These are phyloP conservation scores for Cottus gobio DNA, from an alignment of 2,113 vertebrate species.

Conservation along the genomic window DNA sequence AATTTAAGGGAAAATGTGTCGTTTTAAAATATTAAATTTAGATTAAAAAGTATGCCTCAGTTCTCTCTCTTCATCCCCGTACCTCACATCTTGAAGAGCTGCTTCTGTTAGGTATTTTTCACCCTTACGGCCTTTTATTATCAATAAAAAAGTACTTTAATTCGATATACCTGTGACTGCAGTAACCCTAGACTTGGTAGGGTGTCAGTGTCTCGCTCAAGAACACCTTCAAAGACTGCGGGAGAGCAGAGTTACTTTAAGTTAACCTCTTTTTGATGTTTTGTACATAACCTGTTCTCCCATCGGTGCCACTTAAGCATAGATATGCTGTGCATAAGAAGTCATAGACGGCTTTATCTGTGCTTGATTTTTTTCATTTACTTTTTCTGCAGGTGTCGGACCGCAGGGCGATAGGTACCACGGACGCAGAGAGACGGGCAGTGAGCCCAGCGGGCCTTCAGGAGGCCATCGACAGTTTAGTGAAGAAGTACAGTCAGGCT, in stretches of 20 bases:
- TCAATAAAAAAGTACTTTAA: not conserved
- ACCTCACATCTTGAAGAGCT: not conserved
- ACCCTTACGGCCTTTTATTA: not conserved
- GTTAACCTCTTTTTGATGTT: not conserved
- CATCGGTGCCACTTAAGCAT: too few species aligned
- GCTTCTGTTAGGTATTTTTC: not conserved
- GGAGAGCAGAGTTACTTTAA: not conserved
- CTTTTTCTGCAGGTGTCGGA: slow-evolving; percentile 86
- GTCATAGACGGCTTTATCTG: not conserved
- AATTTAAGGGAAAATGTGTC: not conserved
- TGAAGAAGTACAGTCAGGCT: slow-evolving; percentile 84
- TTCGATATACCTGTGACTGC: slow-evolving; percentile 1
- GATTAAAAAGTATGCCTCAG: not conserved
- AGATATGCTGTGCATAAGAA: not conserved
- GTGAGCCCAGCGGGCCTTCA: slow-evolving; percentile 90
- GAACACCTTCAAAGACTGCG: not conserved
- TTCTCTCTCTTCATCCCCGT: not conserved
- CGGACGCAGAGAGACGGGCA: slow-evolving; percentile 88
- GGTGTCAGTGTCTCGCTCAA: not conserved
- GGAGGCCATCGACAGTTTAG: slow-evolving; percentile 86
- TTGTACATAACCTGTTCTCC: not conserved
- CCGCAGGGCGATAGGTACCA: slow-evolving; percentile 89
- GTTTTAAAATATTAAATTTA: not conserved
- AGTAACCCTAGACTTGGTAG: not conserved
- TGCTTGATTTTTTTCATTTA: not conserved